Evolutionary conservation across 2,797 vertebrate genomes (phyloP), one percentile per base, ranked within the genome.

Genomic region (Etheostoma perlongum): DNA sequence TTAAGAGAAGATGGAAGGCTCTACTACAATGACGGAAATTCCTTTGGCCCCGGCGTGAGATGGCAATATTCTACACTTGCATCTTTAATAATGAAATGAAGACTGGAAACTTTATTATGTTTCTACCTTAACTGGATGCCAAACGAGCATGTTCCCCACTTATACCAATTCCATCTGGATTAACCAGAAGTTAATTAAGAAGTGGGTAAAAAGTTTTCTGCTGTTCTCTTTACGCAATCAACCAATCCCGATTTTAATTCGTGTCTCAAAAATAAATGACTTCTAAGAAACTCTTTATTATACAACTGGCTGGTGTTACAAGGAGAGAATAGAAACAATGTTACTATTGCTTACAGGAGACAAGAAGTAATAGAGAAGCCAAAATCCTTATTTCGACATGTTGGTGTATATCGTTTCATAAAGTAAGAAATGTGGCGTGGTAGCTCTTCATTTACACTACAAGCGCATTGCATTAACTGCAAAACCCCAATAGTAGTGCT

Each of bases 31-130:
- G 44, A 49, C 59, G 5, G 11, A 58, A 59, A 70, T 84, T 70
- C 19, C 47, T 70, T 69, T 67, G 76, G 74, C 82, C 67, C n/a
- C 6, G 15, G 60, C 4, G 12, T 55, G 33, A 53, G 21, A 40
- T 77, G 75, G 82, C 57, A 69, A 36, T 46, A 42, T 19, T 73
- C 70, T 72, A 79, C 67, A 61, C 52, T 54, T 54, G n/a, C 30
- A 49, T 44, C 27, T 52, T 76, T 27, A 70, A 81, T 57, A 71
- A 72, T 67, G 72, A 40, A 44, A 74, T 44, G 10, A 70, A 51
- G 59, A 23, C 36, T 9, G 15, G 8, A 72, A 52, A n/a, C 18
- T 27, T 65, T 58, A 78, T 73, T 54, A 62, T 63, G 61, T n/a
- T 65, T 25, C 14, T 48, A 27, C 11, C 27, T 42, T 16, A 67